Evolutionary conservation across 2,113 vertebrate genomes (phyloP).

Genomic region (Zingel zingel): DNA sequence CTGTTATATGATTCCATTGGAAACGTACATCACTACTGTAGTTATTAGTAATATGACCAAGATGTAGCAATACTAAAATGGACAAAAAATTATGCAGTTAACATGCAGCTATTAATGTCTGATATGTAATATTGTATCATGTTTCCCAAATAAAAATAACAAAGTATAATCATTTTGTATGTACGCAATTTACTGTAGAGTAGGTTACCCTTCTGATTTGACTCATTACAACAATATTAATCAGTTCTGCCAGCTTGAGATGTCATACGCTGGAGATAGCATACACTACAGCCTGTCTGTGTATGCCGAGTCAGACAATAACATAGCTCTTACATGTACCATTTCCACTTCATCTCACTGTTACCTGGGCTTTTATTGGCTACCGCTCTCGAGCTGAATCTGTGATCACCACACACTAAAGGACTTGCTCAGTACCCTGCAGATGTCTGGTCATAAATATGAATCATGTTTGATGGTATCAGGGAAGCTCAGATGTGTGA

Average conservation of each 20-base stretch:
- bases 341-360: constrained; percentile 19
- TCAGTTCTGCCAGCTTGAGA: background rate
- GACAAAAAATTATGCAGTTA: background rate
- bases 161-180: background rate
- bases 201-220: background rate
- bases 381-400: constrained; percentile 23
- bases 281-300: background rate
- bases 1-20: background rate
- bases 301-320: background rate
- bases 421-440: constrained; percentile 16
- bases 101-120: background rate
- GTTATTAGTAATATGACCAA: background rate
- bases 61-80: background rate
- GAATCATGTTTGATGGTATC: constrained; percentile 43
- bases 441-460: constrained; percentile 31
- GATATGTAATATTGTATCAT: background rate
- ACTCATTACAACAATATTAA: background rate
- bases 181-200: background rate
- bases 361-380: constrained; percentile 4
- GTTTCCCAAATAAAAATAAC: background rate
- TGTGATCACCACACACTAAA: constrained; percentile 37
- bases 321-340: background rate
- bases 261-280: background rate
- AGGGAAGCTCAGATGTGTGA: constrained; percentile 24
- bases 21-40: background rate